Percentiles rank a stretch among this genome's conserved stretches.
Evolutionary conservation across 2,888 invertebrate genomes (phyloP).

Genomic region (Noctua janthina): DNA sequence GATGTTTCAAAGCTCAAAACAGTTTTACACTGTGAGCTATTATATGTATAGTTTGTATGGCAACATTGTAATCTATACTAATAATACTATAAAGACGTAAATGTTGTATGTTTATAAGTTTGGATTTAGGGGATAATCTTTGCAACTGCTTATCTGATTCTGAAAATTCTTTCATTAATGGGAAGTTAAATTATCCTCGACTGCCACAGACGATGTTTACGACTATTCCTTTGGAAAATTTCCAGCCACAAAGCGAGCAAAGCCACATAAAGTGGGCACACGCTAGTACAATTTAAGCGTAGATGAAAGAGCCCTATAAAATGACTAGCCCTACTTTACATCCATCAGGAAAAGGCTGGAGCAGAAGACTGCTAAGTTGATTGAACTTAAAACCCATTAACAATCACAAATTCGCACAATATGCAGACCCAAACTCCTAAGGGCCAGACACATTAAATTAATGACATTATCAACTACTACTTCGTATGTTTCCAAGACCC

Average conservation of each 20-base stretch:
- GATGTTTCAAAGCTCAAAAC: no score
- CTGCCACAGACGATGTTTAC: no score
- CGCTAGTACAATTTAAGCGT: neutral
- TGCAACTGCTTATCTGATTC: no score
- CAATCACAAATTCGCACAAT: neutral
- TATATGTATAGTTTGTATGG: no score
- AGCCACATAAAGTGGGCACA: neutral
- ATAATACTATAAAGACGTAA: no score
- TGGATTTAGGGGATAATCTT: no score
- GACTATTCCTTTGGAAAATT: neutral
- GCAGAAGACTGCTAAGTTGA: neutral
- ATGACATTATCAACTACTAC: constrained; percentile 33
- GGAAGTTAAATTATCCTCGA: no score
- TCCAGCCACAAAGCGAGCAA: neutral
- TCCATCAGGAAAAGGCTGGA: neutral
- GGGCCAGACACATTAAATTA: constrained; percentile 35
- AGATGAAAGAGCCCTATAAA: neutral
- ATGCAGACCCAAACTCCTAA: neutral
- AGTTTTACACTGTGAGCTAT: no score
- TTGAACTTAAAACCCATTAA: neutral
- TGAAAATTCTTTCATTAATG: no score
- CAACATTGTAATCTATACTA: no score
- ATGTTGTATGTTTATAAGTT: no score
- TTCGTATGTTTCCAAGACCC: constrained; percentile 49
- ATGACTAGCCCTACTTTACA: neutral